These are phyloP conservation scores for Ctenodactylus gundi DNA, from an alignment of 2,113 vertebrate genomes.

Conservation along the genomic window DNA sequence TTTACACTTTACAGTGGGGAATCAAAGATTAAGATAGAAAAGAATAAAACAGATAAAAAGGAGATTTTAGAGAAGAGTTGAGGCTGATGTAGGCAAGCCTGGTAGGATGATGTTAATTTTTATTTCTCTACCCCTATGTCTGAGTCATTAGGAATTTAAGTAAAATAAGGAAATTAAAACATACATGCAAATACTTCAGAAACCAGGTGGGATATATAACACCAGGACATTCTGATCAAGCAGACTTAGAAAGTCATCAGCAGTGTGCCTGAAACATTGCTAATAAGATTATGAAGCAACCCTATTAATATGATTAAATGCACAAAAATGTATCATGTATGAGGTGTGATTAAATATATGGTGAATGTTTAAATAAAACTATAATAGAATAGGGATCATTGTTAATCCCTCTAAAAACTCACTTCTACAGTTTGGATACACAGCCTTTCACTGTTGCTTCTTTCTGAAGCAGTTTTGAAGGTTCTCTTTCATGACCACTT, in stretches of 20 bases:
- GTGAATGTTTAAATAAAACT: neutral
- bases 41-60: neutral
- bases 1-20: neutral
- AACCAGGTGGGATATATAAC: neutral
- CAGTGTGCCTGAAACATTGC: neutral
- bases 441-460: neutral
- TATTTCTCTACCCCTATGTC: neutral
- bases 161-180: neutral
- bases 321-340: neutral
- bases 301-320: neutral
- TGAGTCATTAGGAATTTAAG: neutral
- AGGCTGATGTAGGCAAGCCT: neutral
- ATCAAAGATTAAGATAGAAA: neutral
- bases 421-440: neutral
- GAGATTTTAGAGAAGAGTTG: neutral
- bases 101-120: neutral
- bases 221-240: neutral
- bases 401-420: neutral
- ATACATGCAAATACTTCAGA: neutral
- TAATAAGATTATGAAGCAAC: neutral
- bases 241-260: neutral
- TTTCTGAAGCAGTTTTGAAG: neutral
- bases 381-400: neutral
- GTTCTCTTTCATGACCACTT: neutral
- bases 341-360: neutral